Conservation (phyloP, 2,888 invertebrate species). For the Dynastes maya region DNA sequence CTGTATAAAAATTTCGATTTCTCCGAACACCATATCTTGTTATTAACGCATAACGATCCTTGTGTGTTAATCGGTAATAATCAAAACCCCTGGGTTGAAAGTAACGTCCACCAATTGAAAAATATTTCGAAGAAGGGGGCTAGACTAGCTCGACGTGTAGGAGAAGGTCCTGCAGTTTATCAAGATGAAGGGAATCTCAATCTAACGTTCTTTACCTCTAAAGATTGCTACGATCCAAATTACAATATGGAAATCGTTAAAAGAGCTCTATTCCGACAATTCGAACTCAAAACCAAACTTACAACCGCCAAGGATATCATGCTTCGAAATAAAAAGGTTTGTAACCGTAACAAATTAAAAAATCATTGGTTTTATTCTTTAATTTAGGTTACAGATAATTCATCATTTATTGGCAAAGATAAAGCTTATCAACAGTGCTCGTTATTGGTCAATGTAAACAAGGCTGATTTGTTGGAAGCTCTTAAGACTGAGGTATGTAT, state of each 20-base stretch:
- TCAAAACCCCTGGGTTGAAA: slow-evolving; percentile 97
- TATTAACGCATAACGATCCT: slow-evolving; percentile 95
- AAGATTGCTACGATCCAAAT: slow-evolving; percentile 86
- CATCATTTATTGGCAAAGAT: slow-evolving; percentile 90
- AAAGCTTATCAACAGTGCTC: slow-evolving; percentile 99
- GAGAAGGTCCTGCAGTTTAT: slow-evolving; percentile 96
- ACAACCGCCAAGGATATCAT: slow-evolving; percentile 78
- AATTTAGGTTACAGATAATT: slow-evolving; percentile 92
- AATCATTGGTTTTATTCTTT: not conserved
- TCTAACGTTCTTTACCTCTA: slow-evolving; percentile 90
- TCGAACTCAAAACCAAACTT: slow-evolving; percentile 74
- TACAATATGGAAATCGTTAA: slow-evolving; percentile 91
- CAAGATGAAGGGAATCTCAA: slow-evolving; percentile 96
- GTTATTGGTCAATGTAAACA: slow-evolving; percentile 89
- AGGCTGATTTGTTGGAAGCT: slow-evolving; percentile 80
- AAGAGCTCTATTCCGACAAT: slow-evolving; percentile 86
- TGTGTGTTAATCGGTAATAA: slow-evolving; percentile 97
- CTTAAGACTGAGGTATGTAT: slow-evolving; percentile 82
- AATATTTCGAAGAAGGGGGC: slow-evolving; percentile 76
- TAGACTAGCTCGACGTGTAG: slow-evolving; percentile 88
- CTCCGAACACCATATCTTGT: slow-evolving; percentile 85
- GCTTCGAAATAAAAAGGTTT: slow-evolving; percentile 84
- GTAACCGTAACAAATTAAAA: too few relatives aligned
- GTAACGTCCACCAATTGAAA: slow-evolving; percentile 80
- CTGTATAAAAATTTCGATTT: slow-evolving; percentile 91